These are phyloP conservation scores for Meliscaeva auricollis DNA, from an alignment of 2,888 invertebrate genomes.

Conservation along the genomic window DNA sequence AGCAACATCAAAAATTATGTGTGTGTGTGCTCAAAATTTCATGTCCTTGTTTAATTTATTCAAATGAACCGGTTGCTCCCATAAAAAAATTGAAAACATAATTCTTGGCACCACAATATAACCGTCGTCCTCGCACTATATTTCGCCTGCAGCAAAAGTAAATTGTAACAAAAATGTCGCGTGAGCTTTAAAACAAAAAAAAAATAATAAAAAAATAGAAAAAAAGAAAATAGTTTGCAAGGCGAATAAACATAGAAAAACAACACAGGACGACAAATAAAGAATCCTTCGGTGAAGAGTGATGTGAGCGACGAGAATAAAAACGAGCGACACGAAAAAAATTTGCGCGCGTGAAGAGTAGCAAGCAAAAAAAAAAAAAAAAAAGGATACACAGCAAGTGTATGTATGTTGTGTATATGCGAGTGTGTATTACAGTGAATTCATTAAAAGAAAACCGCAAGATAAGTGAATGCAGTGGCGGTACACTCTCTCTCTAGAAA, in stretches of 20 bases:
- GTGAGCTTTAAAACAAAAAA: conserved; percentile 68
- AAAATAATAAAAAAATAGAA: conserved; percentile 16
- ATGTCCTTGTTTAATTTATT: conserved; percentile 44
- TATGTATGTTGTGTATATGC: conserved; percentile 39
- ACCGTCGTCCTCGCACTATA: conserved; percentile 42
- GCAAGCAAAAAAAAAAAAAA: conserved; percentile 28
- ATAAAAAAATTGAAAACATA: conserved; percentile 51
- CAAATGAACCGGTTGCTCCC: conserved; percentile 54
- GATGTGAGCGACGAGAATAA: conserved; percentile 41
- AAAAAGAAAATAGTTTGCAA: conserved; percentile 27
- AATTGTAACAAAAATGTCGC: conserved; percentile 63
- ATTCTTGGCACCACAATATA: conserved; percentile 39
- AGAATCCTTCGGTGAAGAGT: conserved; percentile 43
- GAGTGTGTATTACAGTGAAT: conserved; percentile 65
- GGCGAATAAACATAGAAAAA: conserved; percentile 71
- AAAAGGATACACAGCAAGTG: conserved; percentile 37
- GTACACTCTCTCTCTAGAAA: conserved; percentile 49
- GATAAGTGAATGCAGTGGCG: conserved; percentile 71
- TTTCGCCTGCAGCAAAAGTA: conserved; percentile 51
- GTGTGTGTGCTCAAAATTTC: conserved; percentile 15
- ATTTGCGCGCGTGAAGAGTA: conserved; percentile 73
- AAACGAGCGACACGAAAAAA: conserved; percentile 45
- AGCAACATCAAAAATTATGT: conserved; percentile 11
- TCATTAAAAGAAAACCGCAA: conserved; percentile 72
- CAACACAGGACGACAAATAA: conserved; percentile 66